Percentiles rank a stretch among this genome's conserved stretches.
Evolutionary conservation across 2,113 vertebrate genomes (phyloP).

Genomic region (Laticauda colubrina): DNA sequence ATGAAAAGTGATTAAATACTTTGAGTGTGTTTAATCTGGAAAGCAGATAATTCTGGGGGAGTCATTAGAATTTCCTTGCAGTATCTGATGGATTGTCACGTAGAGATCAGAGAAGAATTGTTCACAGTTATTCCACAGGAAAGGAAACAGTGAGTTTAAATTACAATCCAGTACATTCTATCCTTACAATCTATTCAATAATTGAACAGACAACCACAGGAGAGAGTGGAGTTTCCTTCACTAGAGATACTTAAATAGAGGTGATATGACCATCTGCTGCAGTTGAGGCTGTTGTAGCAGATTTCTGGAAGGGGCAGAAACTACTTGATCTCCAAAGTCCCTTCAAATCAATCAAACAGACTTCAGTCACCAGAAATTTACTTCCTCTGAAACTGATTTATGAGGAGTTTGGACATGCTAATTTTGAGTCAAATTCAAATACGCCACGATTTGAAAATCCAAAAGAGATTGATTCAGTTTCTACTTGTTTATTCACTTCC

Average conservation of each 20-base stretch:
- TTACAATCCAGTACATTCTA: background rate
- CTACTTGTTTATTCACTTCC: background rate
- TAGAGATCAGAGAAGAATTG: background rate
- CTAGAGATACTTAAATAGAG: background rate
- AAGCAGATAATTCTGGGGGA: background rate
- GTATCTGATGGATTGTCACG: background rate
- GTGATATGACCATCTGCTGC: background rate
- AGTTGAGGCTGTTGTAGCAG: background rate
- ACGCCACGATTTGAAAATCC: background rate
- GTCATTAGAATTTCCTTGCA: background rate
- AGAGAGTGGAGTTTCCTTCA: background rate
- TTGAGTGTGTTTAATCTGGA: background rate
- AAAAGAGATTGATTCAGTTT: background rate
- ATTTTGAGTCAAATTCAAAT: background rate
- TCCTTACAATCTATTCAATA: background rate
- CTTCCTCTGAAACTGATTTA: background rate
- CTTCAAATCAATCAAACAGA: background rate
- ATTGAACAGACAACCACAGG: background rate
- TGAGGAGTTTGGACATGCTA: background rate
- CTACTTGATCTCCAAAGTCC: background rate
- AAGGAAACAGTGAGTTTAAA: background rate
- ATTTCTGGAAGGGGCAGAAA: background rate
- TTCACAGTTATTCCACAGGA: background rate
- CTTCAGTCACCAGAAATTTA: background rate
- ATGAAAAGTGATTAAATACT: background rate